Percentiles rank a stretch among this genome's conserved stretches.
These are phyloP conservation scores for Mormyrus iriodes DNA, from an alignment of 2,113 vertebrate species.

Conservation along the genomic window DNA sequence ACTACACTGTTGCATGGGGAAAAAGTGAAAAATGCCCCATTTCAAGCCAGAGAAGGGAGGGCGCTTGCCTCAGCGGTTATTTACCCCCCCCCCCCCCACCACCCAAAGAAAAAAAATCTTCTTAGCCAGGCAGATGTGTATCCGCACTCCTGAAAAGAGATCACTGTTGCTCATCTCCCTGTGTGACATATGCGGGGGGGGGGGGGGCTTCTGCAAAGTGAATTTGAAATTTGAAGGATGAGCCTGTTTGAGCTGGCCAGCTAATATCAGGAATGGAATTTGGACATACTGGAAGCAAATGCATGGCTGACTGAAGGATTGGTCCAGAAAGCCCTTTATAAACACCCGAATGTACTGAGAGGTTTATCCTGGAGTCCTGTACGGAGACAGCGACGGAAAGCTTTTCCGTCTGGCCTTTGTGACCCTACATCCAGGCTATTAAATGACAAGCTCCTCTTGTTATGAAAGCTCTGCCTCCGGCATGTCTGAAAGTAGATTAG, in stretches of 20 bases:
- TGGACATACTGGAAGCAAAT: not conserved
- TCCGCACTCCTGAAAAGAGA: not conserved
- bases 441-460: slow-evolving; percentile 2
- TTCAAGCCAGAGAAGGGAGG: not conserved
- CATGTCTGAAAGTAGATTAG: not conserved
- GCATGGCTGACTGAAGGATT: not conserved
- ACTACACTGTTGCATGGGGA: not conserved
- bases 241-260: not conserved
- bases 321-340: not conserved
- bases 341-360: not conserved
- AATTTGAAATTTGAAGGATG: slow-evolving; percentile 5
- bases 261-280: slow-evolving; percentile 13
- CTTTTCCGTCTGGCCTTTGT: not conserved
- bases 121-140: not conserved
- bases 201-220: not conserved
- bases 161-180: slow-evolving; percentile 1
- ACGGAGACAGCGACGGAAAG: not conserved
- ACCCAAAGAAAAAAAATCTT: not conserved
- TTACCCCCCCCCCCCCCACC: not conserved
- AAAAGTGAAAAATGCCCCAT: not conserved
- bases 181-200: not conserved
- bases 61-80: not conserved
- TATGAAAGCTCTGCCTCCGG: not conserved
- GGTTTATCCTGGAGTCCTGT: not conserved
- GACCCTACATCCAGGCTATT: not conserved